Evolutionary conservation across 2,888 invertebrate species (phyloP).

Genomic region (Cynaeus angustus): DNA sequence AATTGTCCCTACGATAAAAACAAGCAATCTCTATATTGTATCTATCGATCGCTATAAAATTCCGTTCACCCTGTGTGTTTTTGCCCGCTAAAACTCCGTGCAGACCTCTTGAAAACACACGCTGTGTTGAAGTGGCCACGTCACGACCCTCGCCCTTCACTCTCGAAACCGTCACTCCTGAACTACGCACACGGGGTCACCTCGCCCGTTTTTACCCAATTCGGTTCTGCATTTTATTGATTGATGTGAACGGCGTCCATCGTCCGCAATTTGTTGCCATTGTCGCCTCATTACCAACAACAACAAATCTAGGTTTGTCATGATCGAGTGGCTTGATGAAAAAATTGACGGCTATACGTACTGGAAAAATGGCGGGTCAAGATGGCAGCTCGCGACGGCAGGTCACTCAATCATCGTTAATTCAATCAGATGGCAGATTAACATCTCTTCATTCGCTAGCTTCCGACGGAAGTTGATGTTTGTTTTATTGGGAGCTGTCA

Average conservation of each 20-base stretch:
- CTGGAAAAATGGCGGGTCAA: constrained; percentile 21
- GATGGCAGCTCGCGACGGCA: constrained; percentile 34
- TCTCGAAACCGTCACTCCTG: constrained; percentile 36
- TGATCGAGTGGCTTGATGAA: constrained; percentile 19
- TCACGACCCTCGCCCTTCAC: constrained; percentile 57
- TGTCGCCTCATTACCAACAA: constrained; percentile 33
- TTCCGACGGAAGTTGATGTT: constrained; percentile 44
- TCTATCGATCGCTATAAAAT: constrained; percentile 7
- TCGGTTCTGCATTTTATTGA: constrained; percentile 37
- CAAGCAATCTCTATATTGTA: no score
- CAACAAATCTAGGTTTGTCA: constrained; percentile 10
- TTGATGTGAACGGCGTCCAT: constrained; percentile 26
- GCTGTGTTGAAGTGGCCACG: constrained; percentile 66
- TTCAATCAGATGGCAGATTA: constrained; percentile 28
- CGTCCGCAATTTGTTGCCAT: constrained; percentile 34
- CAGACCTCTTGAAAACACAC: constrained; percentile 67
- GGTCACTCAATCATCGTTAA: constrained; percentile 29
- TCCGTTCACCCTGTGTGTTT: constrained; percentile 15
- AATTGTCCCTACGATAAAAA: no score
- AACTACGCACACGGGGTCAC: constrained; percentile 42
- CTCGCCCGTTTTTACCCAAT: constrained; percentile 43
- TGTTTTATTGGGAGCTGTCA: constrained; percentile 37
- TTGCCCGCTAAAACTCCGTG: constrained; percentile 46
- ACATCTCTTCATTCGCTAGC: constrained; percentile 23
- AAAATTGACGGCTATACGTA: constrained; percentile 12